These are phyloP conservation scores for Grantiella picta DNA, from an alignment of 2,113 vertebrate genomes.

Conservation along the genomic window DNA sequence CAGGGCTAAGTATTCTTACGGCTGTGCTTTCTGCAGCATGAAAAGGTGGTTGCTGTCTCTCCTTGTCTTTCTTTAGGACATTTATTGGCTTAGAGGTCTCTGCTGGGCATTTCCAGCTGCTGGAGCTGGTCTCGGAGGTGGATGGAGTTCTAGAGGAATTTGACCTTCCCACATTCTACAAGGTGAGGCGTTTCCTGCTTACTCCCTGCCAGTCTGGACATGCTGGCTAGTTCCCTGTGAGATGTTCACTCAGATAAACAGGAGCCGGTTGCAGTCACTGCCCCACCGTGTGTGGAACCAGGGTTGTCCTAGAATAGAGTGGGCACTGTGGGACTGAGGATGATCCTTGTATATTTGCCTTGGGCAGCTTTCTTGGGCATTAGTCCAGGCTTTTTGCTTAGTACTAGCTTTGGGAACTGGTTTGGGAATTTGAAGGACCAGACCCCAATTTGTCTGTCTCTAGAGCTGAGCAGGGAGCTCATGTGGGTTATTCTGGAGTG, in stretches of 20 bases:
- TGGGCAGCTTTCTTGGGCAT: not conserved
- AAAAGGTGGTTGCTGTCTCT: not conserved
- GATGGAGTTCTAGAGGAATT: constrained; percentile 88
- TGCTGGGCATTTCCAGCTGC: constrained; percentile 79
- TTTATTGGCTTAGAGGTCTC: constrained; percentile 89
- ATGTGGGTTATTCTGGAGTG: not conserved
- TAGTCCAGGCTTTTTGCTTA: not conserved
- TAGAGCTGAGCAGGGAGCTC: not conserved
- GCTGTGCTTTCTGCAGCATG: not conserved
- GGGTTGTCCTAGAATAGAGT: not conserved
- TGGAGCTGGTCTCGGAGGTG: constrained; percentile 80
- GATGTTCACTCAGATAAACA: not conserved
- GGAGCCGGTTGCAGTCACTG: not conserved
- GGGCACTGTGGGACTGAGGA: not conserved
- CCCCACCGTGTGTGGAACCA: not conserved
- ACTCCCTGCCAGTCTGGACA: not conserved
- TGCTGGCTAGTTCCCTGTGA: accelerated
- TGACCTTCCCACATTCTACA: constrained; percentile 84
- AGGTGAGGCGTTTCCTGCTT: constrained; percentile 70
- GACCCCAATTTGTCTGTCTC: not conserved
- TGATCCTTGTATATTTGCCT: not conserved
- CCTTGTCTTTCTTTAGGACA: constrained; percentile 73
- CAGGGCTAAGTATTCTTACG: not conserved
- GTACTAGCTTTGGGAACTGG: not conserved
- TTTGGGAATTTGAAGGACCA: not conserved